These are phyloP conservation scores for Sphenopsis melanotis DNA, from an alignment of 2,797 vertebrate genomes.

Conservation along the genomic window DNA sequence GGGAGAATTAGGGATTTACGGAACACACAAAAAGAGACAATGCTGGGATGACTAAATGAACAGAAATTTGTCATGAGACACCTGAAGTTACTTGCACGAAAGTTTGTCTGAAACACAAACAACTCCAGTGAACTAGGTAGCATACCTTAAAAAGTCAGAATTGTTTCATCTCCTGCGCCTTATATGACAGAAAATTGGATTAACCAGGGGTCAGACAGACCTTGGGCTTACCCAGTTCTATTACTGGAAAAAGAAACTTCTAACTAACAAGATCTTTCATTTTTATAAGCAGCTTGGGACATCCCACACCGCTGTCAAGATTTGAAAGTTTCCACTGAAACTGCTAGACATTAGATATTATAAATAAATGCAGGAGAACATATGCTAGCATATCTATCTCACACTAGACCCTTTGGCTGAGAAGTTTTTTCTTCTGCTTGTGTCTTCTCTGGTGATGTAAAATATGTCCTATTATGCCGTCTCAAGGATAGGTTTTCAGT, in stretches of 20 bases:
- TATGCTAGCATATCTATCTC: background rate
- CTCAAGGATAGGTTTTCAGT: background rate
- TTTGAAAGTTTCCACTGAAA: conserved; percentile 1
- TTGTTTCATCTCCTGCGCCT: background rate
- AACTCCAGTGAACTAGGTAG: background rate
- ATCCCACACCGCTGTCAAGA: background rate
- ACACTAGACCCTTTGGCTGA: background rate
- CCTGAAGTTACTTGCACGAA: background rate
- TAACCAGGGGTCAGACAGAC: background rate
- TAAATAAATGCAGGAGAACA: background rate
- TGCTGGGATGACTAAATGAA: background rate
- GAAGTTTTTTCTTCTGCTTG: background rate
- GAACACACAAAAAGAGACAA: background rate
- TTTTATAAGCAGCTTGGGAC: background rate
- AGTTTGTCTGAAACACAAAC: background rate
- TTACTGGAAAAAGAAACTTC: background rate
- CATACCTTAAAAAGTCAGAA: background rate
- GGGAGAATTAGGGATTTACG: background rate
- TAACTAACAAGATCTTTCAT: background rate
- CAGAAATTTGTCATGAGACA: background rate
- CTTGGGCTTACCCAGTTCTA: background rate
- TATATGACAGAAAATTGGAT: background rate
- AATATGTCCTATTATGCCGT: background rate
- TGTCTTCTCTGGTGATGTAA: background rate
- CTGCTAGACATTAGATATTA: background rate